These are phyloP conservation scores for Pholis gunnellus DNA, from an alignment of 2,113 vertebrate genomes.

Conservation along the genomic window DNA sequence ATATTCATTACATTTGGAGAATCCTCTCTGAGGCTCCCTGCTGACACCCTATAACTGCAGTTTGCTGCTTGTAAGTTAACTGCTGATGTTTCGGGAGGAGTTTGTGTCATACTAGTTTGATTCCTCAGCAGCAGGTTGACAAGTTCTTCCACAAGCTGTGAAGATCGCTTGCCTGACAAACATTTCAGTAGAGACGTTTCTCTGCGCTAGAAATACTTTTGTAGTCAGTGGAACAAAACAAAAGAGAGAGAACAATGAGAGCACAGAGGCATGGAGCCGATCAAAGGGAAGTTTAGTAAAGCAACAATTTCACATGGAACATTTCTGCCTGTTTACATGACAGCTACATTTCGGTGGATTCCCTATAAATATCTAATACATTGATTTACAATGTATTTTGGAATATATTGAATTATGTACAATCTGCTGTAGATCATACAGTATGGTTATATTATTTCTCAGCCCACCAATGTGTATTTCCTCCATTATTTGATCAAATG, in stretches of 20 bases:
- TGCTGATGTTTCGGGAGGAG: background rate
- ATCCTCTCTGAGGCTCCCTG: background rate
- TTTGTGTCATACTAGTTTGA: background rate
- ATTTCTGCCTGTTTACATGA: background rate
- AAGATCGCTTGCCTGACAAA: background rate
- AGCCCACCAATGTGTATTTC: background rate
- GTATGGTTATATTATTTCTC: background rate
- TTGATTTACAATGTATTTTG: background rate
- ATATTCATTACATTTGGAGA: background rate
- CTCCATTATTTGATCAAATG: background rate
- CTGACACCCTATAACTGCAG: background rate
- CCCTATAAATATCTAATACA: background rate
- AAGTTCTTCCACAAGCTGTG: background rate
- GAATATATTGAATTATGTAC: background rate
- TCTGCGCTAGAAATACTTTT: background rate
- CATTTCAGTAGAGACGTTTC: no score
- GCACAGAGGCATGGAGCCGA: background rate
- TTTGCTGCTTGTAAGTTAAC: background rate
- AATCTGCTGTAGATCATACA: background rate
- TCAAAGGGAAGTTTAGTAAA: background rate
- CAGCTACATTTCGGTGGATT: background rate
- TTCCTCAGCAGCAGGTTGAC: background rate
- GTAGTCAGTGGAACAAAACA: background rate
- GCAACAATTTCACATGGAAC: background rate
- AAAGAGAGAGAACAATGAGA: background rate